These are phyloP conservation scores for Aphidius ervi DNA, from an alignment of 1,140 invertebrate genomes.

Conservation along the genomic window DNA sequence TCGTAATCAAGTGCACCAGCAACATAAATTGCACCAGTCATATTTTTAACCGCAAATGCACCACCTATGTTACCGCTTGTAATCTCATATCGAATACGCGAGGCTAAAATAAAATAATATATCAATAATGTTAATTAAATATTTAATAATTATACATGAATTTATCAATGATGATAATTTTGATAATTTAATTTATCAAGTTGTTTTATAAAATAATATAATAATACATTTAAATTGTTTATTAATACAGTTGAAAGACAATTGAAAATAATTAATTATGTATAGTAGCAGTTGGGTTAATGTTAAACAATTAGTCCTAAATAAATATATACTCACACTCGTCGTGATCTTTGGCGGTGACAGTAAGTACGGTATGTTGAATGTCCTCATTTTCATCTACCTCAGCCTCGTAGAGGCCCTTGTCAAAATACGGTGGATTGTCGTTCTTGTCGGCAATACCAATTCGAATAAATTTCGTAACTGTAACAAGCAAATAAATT, in stretches of 20 bases:
- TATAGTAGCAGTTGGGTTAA: no score
- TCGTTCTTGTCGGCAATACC: conserved; percentile 95
- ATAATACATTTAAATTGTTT: not conserved
- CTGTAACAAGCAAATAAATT: conserved; percentile 57
- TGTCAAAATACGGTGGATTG: conserved; percentile 95
- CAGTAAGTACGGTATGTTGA: conserved; percentile 91
- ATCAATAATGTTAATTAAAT: not conserved
- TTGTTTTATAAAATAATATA: not conserved
- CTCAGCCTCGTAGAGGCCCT: conserved; percentile 91
- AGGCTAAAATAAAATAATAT: conserved; percentile 66
- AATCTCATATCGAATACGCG: conserved; percentile 97
- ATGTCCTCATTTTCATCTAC: conserved; percentile 98
- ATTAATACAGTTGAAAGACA: not conserved
- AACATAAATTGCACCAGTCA: conserved; percentile 95
- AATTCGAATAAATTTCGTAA: conserved; percentile 87
- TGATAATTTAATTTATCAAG: not conserved
- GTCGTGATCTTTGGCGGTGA: conserved; percentile 97
- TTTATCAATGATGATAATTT: not conserved
- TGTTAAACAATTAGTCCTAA: not conserved
- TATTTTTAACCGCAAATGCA: conserved; percentile 95
- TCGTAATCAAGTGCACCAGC: conserved; percentile 91
- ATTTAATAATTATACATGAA: conserved; percentile 4
- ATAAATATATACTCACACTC: conserved; percentile 76
- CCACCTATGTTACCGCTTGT: conserved; percentile 97
- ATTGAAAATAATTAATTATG: not conserved